phyloP scores from a whole-genome alignment of 2,888 invertebrate genomes.

The Tetanocera ferruginea region DNA sequence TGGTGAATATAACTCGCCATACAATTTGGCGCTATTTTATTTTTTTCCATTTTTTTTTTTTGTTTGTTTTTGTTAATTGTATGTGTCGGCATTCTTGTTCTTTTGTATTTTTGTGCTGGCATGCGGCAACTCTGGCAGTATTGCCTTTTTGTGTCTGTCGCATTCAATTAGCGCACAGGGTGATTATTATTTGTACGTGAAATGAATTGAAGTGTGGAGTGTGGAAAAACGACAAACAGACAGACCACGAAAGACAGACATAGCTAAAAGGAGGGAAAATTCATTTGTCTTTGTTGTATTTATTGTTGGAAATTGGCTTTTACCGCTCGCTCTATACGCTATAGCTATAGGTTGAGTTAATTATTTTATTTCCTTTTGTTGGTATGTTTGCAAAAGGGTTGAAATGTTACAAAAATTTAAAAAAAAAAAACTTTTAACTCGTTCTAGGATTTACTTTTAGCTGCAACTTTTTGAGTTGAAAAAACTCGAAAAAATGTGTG shows the following conservation, averaged over 20 bases:
- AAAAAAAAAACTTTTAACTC: too few relatives aligned
- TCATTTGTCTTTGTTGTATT: constrained; percentile 2
- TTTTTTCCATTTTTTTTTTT: background rate
- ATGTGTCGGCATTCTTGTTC: background rate
- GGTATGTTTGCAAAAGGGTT: too few relatives aligned
- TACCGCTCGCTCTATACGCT: too few relatives aligned
- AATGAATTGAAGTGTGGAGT: background rate
- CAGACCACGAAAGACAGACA: background rate
- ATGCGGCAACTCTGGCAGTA: too few relatives aligned
- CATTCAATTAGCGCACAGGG: constrained; percentile 15
- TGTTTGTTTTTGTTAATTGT: background rate
- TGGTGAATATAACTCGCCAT: background rate
- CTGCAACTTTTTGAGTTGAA: too few relatives aligned
- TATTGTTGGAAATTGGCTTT: background rate
- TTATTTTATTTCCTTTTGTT: too few relatives aligned
- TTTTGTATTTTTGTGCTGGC: background rate
- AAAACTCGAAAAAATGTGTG: too few relatives aligned
- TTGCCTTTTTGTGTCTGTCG: background rate
- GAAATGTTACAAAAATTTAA: too few relatives aligned
- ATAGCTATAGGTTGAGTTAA: too few relatives aligned
- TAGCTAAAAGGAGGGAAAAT: background rate
- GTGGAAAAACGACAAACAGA: background rate
- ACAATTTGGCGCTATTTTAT: background rate
- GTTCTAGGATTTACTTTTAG: too few relatives aligned
- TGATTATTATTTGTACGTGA: constrained; percentile 20